Evolutionary conservation across 2,888 invertebrate species (phyloP).

Genomic region (Ornithoptera alexandrae): DNA sequence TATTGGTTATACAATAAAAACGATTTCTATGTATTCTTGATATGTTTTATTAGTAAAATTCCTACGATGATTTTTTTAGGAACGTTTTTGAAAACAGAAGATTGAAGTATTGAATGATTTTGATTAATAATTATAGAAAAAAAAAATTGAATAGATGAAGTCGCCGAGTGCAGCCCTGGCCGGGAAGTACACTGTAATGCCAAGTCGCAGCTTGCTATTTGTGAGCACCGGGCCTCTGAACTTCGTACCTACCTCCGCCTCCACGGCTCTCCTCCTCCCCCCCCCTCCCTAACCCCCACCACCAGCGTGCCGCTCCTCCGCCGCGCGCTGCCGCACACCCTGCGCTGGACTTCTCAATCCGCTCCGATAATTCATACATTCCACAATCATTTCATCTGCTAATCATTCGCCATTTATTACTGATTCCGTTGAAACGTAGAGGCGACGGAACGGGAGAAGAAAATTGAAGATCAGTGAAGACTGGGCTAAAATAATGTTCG

Average conservation of each 20-base stretch:
- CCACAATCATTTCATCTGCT: conserved; percentile 44
- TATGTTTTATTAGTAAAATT: too few species aligned
- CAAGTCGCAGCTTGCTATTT: conserved; percentile 76
- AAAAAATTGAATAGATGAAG: conserved; percentile 29
- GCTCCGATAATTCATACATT: conserved; percentile 52
- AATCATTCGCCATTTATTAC: conserved; percentile 35
- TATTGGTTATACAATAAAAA: too few species aligned
- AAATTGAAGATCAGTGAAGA: background rate
- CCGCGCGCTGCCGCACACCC: background rate
- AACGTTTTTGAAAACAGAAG: too few species aligned
- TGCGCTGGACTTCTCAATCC: conserved; percentile 43
- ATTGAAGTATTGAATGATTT: too few species aligned
- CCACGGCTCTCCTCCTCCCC: conserved; percentile 36
- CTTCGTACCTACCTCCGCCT: conserved; percentile 49
- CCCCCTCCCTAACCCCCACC: conserved; percentile 21
- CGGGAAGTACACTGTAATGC: conserved; percentile 64
- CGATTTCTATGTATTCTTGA: too few species aligned
- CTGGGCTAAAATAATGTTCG: too few species aligned
- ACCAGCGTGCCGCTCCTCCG: too few species aligned
- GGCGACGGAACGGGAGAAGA: conserved; percentile 6
- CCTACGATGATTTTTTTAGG: too few species aligned
- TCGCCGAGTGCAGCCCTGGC: conserved; percentile 54
- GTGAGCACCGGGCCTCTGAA: conserved; percentile 68
- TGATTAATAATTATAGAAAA: too few species aligned
- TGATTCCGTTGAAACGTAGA: conserved; percentile 23